Evolutionary conservation across 2,113 vertebrate genomes (phyloP), one percentile per base, ranked within the genome.

Genomic region (Casuarius casuarius): DNA sequence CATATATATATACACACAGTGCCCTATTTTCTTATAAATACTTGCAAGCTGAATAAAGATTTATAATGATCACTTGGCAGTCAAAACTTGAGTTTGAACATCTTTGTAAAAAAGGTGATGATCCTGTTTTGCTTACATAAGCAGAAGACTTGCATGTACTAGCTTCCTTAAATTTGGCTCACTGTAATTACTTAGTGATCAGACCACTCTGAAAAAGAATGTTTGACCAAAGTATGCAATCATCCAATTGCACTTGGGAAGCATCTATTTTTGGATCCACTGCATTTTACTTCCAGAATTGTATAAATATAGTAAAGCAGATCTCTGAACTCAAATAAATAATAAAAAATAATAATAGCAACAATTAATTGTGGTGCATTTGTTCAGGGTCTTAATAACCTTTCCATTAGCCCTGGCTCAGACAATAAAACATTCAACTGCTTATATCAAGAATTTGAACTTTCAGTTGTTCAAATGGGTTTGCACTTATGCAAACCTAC

Each of bases 391-490:
- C 46, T 92, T 75, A 68, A 71, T 63, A 29, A 33, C 10, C 7
- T 88, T 85, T 92, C 44, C 59, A 38, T 49, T 83, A 92, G 42
- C 51, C 16, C 20, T 56, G 38, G n/a, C 31, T 92, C 42, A 44
- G n/a, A 26, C 42, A 81, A 75, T 73, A 75, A 87, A 78, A 71
- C 46, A 11, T 67, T 66, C 78, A 77, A 9, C 16, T 67, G 33
- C 67, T 90, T 84, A 79, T 79, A 68, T 59, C 14, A 86, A 59
- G 28, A 94, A 58, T 92, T 89, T 59, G 42, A 71, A 71, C 38
- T 42, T 78, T 74, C 1, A 1, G 0, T 91, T 91, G 78, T 54
- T 94, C 66, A 78, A 35, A 35, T 3, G 0, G 0, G 16, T 79
- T 96, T 86, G 49, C 21, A 75, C 3, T 17, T 29, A 44, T 38